Percentiles rank a stretch among this genome's conserved stretches.
phyloP scores from a whole-genome alignment of 2,797 vertebrate species.

The Caiman crocodilus region DNA sequence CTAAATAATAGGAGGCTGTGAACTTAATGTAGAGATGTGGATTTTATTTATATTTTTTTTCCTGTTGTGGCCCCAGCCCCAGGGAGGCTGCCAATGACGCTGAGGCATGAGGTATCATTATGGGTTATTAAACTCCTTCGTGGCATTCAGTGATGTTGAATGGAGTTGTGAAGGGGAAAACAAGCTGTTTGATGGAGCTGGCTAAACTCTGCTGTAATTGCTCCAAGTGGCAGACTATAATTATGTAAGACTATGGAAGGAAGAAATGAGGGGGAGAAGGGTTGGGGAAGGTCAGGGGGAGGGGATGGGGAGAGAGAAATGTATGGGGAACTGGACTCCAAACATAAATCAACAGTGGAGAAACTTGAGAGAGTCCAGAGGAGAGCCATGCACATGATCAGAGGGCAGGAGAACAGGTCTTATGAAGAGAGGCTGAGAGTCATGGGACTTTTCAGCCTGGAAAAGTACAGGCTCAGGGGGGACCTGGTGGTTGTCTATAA shows the following conservation, averaged over 20 bases:
- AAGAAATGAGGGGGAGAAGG: not conserved
- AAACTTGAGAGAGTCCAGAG: too few species aligned
- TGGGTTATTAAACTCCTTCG: constrained; percentile 77
- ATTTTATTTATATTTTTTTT: constrained; percentile 66
- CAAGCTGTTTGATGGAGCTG: constrained; percentile 27
- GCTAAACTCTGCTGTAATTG: constrained; percentile 59
- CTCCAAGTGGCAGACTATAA: constrained; percentile 53
- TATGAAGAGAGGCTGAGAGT: too few species aligned
- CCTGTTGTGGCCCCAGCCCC: not conserved
- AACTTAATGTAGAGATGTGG: constrained; percentile 47
- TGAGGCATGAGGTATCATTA: constrained; percentile 71
- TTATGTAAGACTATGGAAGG: constrained; percentile 47
- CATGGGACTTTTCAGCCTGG: too few species aligned
- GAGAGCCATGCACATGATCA: too few species aligned
- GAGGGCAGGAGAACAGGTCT: too few species aligned
- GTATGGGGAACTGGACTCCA: not conserved
- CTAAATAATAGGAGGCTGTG: constrained; percentile 44
- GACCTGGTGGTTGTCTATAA: too few species aligned
- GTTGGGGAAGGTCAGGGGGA: fast-evolving
- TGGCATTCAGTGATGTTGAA: constrained; percentile 61
- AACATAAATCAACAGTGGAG: not conserved
- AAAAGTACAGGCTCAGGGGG: too few species aligned
- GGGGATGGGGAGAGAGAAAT: not conserved
- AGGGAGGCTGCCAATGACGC: constrained; percentile 33
- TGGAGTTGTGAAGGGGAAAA: constrained; percentile 36